phyloP scores from a whole-genome alignment of 2,888 invertebrate genomes.

The Notocelia uddmanniana region DNA sequence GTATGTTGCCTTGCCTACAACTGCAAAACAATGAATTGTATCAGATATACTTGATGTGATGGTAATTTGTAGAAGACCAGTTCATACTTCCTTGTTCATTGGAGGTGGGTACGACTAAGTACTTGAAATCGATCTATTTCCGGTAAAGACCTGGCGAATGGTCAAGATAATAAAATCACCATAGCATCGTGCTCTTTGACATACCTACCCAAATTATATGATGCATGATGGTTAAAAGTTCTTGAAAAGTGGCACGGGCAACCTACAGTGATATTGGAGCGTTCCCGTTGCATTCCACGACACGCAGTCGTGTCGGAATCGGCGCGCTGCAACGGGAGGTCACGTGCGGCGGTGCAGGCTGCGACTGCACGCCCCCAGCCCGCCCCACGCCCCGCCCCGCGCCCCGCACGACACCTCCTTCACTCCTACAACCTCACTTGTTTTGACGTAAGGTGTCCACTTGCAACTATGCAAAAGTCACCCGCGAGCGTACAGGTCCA shows the following conservation, averaged over 20 bases:
- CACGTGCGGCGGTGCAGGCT: conserved; percentile 69
- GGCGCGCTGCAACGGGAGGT: conserved; percentile 64
- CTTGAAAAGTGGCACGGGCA: not conserved
- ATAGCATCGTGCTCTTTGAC: not conserved
- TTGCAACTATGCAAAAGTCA: conserved; percentile 79
- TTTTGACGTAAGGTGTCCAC: conserved; percentile 84
- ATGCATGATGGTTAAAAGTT: not conserved
- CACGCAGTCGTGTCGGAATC: conserved; percentile 38
- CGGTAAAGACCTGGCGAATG: not conserved
- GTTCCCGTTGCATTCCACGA: conserved; percentile 26
- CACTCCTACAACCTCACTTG: conserved; percentile 72
- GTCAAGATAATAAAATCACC: not conserved
- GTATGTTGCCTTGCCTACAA: not conserved
- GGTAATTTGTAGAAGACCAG: too few species aligned
- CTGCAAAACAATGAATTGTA: not conserved
- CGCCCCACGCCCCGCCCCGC: conserved; percentile 69
- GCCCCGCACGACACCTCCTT: conserved; percentile 57
- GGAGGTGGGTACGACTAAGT: too few species aligned
- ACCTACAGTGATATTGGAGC: conserved; percentile 9
- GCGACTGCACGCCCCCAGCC: conserved; percentile 74
- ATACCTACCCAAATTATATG: not conserved
- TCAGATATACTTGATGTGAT: too few species aligned
- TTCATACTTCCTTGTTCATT: too few species aligned
- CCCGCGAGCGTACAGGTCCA: conserved; percentile 26
- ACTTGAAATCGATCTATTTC: not conserved